Base-by-base conservation (phyloP, 2,888 invertebrate genomes). In the Eristalinus sepulchralis region DNA sequence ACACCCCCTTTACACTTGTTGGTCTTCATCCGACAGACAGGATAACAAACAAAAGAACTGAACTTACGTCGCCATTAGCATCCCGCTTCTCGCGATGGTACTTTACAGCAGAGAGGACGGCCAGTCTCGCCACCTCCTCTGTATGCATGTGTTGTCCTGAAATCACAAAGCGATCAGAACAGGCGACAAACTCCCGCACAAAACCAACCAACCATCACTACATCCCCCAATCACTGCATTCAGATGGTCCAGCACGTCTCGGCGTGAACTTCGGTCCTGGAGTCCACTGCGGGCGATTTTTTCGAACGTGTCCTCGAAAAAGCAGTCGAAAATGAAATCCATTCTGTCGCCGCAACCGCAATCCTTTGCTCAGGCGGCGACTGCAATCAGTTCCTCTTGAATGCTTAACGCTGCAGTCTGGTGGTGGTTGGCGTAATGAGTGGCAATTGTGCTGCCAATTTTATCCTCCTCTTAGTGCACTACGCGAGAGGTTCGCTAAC, bases 281-380 rank as follows among this genome's bases (percentile, higher is more conserved):
- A 97, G 93, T 88, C 95, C 94, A 91, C 95, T 96, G 10, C 97
- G 94, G 70, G 96, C 95, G 91, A 96, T 93, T 89, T 94, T 94
- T 88, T 94, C 93, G 90, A 97, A 96, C 63, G 96, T 94, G 90
- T 95, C 94, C 88, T 97, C 96, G 90, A 96, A 96, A 93, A 97
- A 97, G 91, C 95, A 95, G 88, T 96, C 95, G 92, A 97, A 95
- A 89, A 96, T 94, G 88, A 95, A 94, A 92, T 97, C 96, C 97
- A 97, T 97, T 82, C 22, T 17, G 5, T 47, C 17, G 47, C 47
- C 17, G 47, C 47, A 47, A 5, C 27, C 27, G 27, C 27, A 27
- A 27, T 27, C 27, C 27, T 27, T 3, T 27, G 27, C 27, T 27
- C 27, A 3, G 27, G 27, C 10, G n/a, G 70, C 55, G 67, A 55